Evolutionary conservation across 2,797 vertebrate species (phyloP).

Genomic region (Serranus cabrilla): DNA sequence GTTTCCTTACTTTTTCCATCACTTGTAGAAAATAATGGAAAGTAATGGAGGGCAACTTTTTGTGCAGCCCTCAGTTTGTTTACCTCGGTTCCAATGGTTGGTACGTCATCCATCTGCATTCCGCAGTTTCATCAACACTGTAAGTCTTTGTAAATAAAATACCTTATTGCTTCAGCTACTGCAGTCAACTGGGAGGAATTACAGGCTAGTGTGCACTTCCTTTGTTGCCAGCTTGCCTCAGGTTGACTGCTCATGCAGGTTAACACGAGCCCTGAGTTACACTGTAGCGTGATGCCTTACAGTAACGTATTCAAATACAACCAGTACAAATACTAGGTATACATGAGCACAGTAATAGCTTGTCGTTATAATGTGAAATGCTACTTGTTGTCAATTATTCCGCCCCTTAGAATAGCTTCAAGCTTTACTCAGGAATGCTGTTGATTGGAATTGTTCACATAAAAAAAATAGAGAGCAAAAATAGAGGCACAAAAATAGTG

Average conservation of each 20-base stretch:
- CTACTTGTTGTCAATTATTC: constrained; percentile 47
- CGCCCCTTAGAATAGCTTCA: constrained; percentile 41
- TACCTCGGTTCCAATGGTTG: constrained; percentile 20
- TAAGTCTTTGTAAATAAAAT: constrained; percentile 44
- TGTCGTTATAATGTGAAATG: constrained; percentile 46
- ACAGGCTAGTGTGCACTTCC: not conserved
- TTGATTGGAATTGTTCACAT: constrained; percentile 65
- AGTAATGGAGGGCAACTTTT: not conserved
- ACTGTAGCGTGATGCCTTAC: constrained; percentile 27
- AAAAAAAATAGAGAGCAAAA: constrained; percentile 51
- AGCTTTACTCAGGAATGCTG: constrained; percentile 46
- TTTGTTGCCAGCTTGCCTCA: constrained; percentile 50
- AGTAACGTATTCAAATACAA: constrained; percentile 37
- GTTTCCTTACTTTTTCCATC: not conserved
- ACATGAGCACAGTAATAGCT: constrained; percentile 20
- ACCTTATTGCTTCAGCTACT: constrained; percentile 39
- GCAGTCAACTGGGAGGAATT: constrained; percentile 42
- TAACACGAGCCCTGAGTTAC: constrained; percentile 38
- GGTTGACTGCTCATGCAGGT: constrained; percentile 56
- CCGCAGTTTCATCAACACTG: constrained; percentile 27
- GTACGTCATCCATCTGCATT: constrained; percentile 41
- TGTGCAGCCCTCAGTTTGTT: constrained; percentile 28
- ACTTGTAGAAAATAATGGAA: constrained; percentile 2
- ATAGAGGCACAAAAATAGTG: constrained; percentile 71
- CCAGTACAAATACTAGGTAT: constrained; percentile 13